Evolutionary conservation across 1,140 invertebrate genomes (phyloP).

Genomic region (Zaprionus nigranus): DNA sequence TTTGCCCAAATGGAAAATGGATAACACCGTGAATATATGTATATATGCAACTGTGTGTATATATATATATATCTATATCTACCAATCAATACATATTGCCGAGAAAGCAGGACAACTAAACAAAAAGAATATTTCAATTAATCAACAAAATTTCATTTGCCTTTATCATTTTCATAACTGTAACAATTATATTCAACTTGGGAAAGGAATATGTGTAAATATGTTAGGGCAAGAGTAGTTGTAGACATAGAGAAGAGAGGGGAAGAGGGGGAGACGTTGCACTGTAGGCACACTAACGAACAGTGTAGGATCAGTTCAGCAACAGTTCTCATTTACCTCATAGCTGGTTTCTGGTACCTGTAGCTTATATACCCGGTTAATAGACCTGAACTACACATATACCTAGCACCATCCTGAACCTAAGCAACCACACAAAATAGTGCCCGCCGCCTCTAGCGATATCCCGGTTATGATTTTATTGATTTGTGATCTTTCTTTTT

Average conservation of each 20-base stretch:
- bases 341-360: constrained; percentile 12
- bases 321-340: background rate
- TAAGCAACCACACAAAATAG: constrained; percentile 23
- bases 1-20: constrained; percentile 30
- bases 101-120: constrained; percentile 83
- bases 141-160: constrained; percentile 25
- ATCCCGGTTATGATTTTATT: constrained; percentile 21
- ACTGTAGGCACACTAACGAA: background rate
- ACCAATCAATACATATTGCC: constrained; percentile 68
- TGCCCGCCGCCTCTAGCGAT: constrained; percentile 19
- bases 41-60: constrained; percentile 29
- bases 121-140: constrained; percentile 37
- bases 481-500: constrained; percentile 20
- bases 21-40: constrained; percentile 55
- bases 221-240: background rate
- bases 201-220: background rate
- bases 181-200: constrained; percentile 5
- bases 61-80: constrained; percentile 11
- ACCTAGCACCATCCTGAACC: constrained; percentile 16
- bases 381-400: constrained; percentile 5
- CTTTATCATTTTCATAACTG: constrained; percentile 18
- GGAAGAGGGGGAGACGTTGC: background rate
- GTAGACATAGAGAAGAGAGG: background rate
- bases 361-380: constrained; percentile 3
- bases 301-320: background rate